A percentile compares a stretch with the other conserved stretches of the same genome.
phyloP scores from a whole-genome alignment of 2,888 invertebrate species.

The Oithona nana region DNA sequence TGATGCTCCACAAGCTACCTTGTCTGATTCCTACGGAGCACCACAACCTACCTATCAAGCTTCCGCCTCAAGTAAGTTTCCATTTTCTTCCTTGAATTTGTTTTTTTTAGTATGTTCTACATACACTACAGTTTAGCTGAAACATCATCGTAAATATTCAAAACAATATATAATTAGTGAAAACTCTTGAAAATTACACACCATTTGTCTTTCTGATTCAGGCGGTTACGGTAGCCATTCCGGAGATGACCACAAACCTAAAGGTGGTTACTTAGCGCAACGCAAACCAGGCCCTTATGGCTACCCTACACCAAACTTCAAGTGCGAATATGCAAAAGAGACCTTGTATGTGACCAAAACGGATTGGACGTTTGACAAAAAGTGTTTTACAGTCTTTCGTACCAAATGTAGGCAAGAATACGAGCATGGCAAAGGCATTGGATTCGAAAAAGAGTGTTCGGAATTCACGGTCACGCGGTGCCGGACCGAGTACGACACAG shows the following conservation, averaged over 20 bases:
- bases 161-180: too few species aligned
- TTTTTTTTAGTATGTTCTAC: too few species aligned
- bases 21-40: too few species aligned
- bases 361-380: neutral
- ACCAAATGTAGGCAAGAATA: slow-evolving; percentile 9
- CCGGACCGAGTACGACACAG: slow-evolving; percentile 14
- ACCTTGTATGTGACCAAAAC: slow-evolving; percentile 16
- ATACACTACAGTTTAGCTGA: too few species aligned
- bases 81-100: too few species aligned
- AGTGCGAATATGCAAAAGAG: slow-evolving; percentile 14
- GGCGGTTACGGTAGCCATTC: slow-evolving; percentile 5
- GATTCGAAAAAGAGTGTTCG: slow-evolving; percentile 13
- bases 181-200: too few species aligned
- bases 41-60: too few species aligned
- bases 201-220: neutral
- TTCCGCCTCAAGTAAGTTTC: too few species aligned
- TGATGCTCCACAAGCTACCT: too few species aligned
- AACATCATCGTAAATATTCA: too few species aligned
- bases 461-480: slow-evolving; percentile 14
- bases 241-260: neutral
- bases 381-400: slow-evolving; percentile 14
- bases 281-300: slow-evolving; percentile 16
- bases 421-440: slow-evolving; percentile 16
- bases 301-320: slow-evolving; percentile 12
- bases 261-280: neutral